phyloP scores from a whole-genome alignment of 2,113 vertebrate genomes.

The Okapia johnstoni region DNA sequence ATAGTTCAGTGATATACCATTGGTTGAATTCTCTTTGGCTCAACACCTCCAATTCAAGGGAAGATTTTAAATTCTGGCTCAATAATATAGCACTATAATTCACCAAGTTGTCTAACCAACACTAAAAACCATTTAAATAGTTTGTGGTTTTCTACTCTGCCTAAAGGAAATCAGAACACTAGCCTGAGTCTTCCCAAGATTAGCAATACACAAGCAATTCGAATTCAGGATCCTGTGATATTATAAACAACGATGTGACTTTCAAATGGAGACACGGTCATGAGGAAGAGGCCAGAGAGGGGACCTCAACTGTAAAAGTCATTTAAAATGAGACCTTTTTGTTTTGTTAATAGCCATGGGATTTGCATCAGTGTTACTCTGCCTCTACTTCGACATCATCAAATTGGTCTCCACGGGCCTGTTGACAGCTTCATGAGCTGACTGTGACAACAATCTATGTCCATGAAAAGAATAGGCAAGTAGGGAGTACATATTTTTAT shows the following conservation, averaged over 20 bases:
- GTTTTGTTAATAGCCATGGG: constrained; percentile 49
- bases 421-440: constrained; percentile 67
- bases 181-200: constrained; percentile 19
- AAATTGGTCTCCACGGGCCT: constrained; percentile 51
- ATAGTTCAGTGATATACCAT: neutral
- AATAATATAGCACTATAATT: neutral
- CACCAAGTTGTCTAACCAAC: neutral
- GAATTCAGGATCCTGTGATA: neutral
- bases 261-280: constrained; percentile 37
- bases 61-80: neutral
- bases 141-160: constrained; percentile 19
- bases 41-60: neutral
- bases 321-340: constrained; percentile 64
- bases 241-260: constrained; percentile 50
- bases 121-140: constrained; percentile 15
- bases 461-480: constrained; percentile 39
- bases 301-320: constrained; percentile 42
- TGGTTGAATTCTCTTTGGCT: constrained; percentile 27
- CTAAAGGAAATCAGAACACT: constrained; percentile 27
- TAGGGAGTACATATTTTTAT: constrained; percentile 49
- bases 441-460: constrained; percentile 41
- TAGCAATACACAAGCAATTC: constrained; percentile 22
- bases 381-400: constrained; percentile 43
- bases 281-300: constrained; percentile 22
- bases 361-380: constrained; percentile 51